Conservation (phyloP, 2,113 vertebrate genomes). For the Aepyceros melampus region DNA sequence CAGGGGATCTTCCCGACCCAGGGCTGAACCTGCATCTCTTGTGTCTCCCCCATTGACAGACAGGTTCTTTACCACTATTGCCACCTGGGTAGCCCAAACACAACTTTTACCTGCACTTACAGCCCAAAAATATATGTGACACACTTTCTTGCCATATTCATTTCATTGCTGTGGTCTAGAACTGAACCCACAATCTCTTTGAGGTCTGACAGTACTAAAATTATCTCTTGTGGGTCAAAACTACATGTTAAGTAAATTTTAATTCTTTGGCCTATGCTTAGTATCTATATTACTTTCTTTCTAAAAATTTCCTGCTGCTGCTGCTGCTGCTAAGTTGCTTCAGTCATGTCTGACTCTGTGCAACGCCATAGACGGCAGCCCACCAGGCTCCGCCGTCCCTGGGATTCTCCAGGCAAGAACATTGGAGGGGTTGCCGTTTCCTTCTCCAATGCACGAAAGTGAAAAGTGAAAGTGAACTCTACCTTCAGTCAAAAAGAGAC, state of each 20-base stretch:
- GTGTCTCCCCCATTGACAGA: neutral
- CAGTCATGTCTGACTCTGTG: too few relatives aligned
- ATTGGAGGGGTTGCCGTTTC: too few relatives aligned
- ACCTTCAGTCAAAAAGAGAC: neutral
- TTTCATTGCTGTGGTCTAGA: neutral
- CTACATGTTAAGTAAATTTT: neutral
- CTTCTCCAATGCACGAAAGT: too few relatives aligned
- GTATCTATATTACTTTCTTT: neutral
- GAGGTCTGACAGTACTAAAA: neutral
- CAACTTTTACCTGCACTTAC: neutral
- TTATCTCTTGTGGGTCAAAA: neutral
- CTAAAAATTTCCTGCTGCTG: too few relatives aligned
- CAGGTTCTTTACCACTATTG: neutral
- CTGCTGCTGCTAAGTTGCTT: too few relatives aligned
- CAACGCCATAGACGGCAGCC: too few relatives aligned
- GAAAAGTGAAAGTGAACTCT: too few relatives aligned
- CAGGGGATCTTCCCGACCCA: rapidly evolving
- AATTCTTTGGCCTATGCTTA: neutral
- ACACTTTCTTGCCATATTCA: neutral
- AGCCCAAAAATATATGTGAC: neutral
- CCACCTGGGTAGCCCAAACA: neutral
- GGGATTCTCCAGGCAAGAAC: too few relatives aligned
- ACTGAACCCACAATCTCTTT: neutral
- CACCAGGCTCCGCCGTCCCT: too few relatives aligned
- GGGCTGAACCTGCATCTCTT: neutral